Conservation (phyloP, 2,797 vertebrate genomes). For the Ambastaia sidthimunki region DNA sequence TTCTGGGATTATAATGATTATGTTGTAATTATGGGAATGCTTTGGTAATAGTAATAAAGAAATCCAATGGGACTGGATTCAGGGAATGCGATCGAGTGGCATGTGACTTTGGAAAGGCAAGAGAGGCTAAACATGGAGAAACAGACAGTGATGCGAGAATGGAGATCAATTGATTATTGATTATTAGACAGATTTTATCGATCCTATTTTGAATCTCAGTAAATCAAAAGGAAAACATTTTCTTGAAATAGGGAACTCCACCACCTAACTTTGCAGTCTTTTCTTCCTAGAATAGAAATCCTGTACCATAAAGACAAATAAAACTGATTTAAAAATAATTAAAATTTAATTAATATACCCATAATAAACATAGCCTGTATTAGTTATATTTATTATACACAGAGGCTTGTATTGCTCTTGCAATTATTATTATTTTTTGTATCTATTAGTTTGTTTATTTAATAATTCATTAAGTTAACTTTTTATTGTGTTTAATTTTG, state of each 20-base stretch:
- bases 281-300: conserved; percentile 31
- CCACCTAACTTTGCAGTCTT: conserved; percentile 45
- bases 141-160: conserved; percentile 76
- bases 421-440: neutral
- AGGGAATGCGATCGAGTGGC: conserved; percentile 77
- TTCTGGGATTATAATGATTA: conserved; percentile 99
- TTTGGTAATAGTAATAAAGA: conserved; percentile 79
- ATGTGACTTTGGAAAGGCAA: conserved; percentile 78
- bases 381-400: neutral
- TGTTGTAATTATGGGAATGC: conserved; percentile 96
- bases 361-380: neutral
- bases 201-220: neutral
- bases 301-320: conserved; percentile 18
- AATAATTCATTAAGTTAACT: neutral
- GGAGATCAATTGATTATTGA: conserved; percentile 86
- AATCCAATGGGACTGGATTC: conserved; percentile 85
- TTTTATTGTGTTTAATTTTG: neutral
- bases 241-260: conserved; percentile 7
- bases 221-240: neutral
- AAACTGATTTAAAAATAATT: neutral
- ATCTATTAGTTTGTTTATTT: neutral
- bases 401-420: neutral
- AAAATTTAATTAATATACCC: neutral
- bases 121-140: conserved; percentile 81
- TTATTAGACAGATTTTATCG: conserved; percentile 7